A percentile compares a stretch with the other conserved stretches of the same genome.
Evolutionary conservation across 2,888 invertebrate species (phyloP).

Genomic region (Rhyacophila evoluta): DNA sequence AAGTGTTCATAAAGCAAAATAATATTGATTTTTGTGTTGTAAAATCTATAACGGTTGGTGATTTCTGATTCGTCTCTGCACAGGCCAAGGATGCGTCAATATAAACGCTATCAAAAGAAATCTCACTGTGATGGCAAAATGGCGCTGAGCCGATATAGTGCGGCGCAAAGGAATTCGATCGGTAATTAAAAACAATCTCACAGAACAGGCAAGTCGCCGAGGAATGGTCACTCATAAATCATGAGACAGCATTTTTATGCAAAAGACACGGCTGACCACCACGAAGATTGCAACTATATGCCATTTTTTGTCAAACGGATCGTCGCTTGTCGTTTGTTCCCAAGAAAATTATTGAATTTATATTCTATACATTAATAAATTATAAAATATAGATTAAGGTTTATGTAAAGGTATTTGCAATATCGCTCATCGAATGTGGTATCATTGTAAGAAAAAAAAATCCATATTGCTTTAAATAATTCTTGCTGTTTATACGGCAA

Average conservation of each 20-base stretch:
- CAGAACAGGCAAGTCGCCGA: constrained; percentile 25
- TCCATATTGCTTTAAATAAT: no score
- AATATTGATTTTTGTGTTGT: no score
- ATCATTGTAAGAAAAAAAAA: no score
- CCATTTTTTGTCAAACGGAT: not conserved
- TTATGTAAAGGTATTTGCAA: no score
- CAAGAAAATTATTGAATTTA: not conserved
- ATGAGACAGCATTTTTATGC: constrained; percentile 53
- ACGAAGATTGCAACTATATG: constrained; percentile 29
- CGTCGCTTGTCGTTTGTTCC: constrained; percentile 27
- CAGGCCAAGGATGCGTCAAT: constrained; percentile 33
- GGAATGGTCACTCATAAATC: constrained; percentile 43
- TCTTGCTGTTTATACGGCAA: no score
- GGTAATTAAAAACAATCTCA: constrained; percentile 50
- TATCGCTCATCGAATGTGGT: no score
- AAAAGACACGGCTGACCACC: constrained; percentile 44
- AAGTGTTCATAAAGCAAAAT: no score
- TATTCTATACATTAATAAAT: not conserved
- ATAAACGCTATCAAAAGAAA: constrained; percentile 32
- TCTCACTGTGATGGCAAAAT: constrained; percentile 34
- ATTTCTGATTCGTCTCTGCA: not conserved
- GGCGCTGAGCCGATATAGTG: constrained; percentile 25
- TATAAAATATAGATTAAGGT: no score
- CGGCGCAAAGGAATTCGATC: constrained; percentile 17
- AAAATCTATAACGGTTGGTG: no score